Conservation (phyloP, 2,113 vertebrate species). For the Saccopteryx leptura region DNA sequence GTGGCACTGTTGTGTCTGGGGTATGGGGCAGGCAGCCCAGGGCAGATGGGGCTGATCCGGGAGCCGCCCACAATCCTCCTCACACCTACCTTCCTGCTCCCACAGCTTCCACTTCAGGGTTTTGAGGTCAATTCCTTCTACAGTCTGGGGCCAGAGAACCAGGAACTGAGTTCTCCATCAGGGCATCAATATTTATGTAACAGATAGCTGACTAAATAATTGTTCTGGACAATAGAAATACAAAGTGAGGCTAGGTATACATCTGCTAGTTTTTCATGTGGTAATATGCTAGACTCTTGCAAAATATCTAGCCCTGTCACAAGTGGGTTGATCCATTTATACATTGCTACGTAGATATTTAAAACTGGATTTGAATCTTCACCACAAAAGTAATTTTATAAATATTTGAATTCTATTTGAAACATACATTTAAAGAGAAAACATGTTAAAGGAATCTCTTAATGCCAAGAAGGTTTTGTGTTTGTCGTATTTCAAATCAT, state of each 20-base stretch:
- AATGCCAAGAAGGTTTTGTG: not conserved
- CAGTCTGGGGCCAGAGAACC: not conserved
- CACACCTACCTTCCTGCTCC: not conserved
- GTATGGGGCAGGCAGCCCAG: not conserved
- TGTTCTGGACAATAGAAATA: not conserved
- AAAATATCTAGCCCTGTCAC: not conserved
- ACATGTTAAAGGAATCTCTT: not conserved
- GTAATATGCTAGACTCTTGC: not conserved
- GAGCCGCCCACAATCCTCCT: not conserved
- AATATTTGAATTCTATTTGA: not conserved
- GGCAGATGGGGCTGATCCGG: not conserved
- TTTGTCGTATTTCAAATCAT: slow-evolving; percentile 1
- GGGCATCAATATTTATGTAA: not conserved
- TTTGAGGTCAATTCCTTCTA: not conserved
- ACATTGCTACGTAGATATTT: not conserved
- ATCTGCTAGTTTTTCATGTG: not conserved
- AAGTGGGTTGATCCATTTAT: not conserved
- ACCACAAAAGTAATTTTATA: slow-evolving; percentile 5
- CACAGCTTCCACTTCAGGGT: not conserved
- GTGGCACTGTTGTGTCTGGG: not conserved
- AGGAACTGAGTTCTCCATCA: not conserved
- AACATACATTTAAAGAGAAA: not conserved
- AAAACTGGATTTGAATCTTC: not conserved
- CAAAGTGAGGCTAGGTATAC: not conserved
- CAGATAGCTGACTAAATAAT: not conserved